Evolutionary conservation across 2,797 vertebrate species (phyloP), one percentile per base, ranked within the genome.

Genomic region (Onychomys arenicola): DNA sequence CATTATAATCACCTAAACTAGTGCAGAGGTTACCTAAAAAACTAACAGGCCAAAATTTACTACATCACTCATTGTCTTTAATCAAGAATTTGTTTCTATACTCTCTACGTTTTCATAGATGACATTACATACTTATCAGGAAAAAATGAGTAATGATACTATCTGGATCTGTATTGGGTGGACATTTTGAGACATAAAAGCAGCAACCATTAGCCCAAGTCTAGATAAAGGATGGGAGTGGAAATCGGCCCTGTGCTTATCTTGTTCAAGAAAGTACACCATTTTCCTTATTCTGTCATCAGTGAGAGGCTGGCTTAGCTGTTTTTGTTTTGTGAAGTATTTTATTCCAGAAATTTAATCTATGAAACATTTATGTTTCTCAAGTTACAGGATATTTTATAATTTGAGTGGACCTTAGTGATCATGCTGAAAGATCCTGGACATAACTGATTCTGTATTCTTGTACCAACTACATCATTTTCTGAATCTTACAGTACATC

Each of bases 11-110:
- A 82, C 52, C 96, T 75, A 94, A 73, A 9, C 21, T 46, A 80
- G 80, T 87, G 19, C 52, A 95, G 43, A 37, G 40, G 37, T 89
- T 88, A 61, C 76, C 92, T 52, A 78, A 43, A 90, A 96, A 96
- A 92, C n/a, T 87, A 91, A 91, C 40, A 40, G n/a, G 34, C 52
- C 29, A 82, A 43, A 37, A 81, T 92, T 97, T 89, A 93, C 90
- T 85, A 46, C 82, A 77, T 69, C 96, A 84, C 71, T 90, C 73
- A 73, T 93, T 95, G 69, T 84, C 82, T 95, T 73, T 75, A 75
- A 40, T 21, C 89, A 89, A 93, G 40, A 94, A 75, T 52, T 83
- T 94, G 65, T 80, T 83, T 90, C 37, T 85, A 88, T 78, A 57
- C 7, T 91, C 69, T 78, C 8, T 27, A 40, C 34, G 92, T 85